A percentile compares a stretch with the other conserved stretches of the same genome.
These are phyloP conservation scores for Lathronympha strigana DNA, from an alignment of 2,888 invertebrate genomes.

Conservation along the genomic window DNA sequence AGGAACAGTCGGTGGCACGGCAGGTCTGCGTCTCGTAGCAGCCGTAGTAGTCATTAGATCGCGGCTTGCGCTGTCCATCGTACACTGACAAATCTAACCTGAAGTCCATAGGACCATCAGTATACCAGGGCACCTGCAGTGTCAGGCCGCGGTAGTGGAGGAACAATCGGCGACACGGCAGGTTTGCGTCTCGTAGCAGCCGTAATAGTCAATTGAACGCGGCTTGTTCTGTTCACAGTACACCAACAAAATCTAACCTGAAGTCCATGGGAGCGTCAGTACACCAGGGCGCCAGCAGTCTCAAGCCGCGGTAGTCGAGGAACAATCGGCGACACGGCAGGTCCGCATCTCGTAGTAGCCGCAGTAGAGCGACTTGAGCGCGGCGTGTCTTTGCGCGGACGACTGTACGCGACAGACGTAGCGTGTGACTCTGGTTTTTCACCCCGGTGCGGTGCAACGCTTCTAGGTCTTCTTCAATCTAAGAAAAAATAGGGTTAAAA, in stretches of 20 bases:
- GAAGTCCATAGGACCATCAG: constrained; percentile 85
- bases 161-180: constrained; percentile 93
- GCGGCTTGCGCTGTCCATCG: neutral
- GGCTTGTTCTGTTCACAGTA: constrained; percentile 75
- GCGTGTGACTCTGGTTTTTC: constrained; percentile 94
- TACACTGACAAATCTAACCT: constrained; percentile 55
- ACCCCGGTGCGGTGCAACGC: constrained; percentile 90
- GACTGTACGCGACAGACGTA: constrained; percentile 95
- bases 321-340: constrained; percentile 93
- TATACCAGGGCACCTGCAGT: constrained; percentile 96
- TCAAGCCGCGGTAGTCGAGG: constrained; percentile 96
- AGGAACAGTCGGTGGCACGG: too few species aligned
- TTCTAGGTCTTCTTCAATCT: constrained; percentile 95
- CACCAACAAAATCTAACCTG: constrained; percentile 54
- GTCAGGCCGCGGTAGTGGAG: constrained; percentile 96
- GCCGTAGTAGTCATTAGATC: neutral
- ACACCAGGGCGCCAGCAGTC: constrained; percentile 97
- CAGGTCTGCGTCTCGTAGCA: neutral
- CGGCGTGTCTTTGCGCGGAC: constrained; percentile 94
- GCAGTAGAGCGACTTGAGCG: constrained; percentile 90
- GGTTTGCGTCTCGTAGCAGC: constrained; percentile 90
- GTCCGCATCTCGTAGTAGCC: constrained; percentile 91
- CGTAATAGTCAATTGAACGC: constrained; percentile 91
- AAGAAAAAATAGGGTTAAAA: neutral
- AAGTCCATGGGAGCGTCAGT: constrained; percentile 86